phyloP scores from a whole-genome alignment of 2,888 invertebrate genomes.

The Caenorhabditis parvicauda region DNA sequence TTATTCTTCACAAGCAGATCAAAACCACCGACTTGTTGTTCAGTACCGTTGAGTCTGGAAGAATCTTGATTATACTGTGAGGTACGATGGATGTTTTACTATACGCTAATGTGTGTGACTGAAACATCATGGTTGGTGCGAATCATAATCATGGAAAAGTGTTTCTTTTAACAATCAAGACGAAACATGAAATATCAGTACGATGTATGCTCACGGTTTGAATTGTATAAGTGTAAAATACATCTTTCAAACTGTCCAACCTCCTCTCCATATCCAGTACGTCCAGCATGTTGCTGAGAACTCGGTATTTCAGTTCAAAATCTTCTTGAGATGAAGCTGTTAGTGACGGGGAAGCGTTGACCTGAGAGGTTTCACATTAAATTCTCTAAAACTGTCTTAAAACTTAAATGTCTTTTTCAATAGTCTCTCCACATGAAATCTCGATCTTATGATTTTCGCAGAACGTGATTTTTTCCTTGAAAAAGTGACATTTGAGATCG shows the following conservation, averaged over 20 bases:
- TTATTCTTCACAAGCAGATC: conserved; percentile 69
- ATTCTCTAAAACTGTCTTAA: no score
- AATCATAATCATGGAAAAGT: no score
- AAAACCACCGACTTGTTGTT: conserved; percentile 70
- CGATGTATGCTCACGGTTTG: conserved; percentile 7
- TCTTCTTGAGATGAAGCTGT: conserved; percentile 71
- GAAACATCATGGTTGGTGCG: neutral
- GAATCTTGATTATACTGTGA: no score
- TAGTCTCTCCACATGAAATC: neutral
- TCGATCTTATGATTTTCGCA: neutral
- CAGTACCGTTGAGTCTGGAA: conserved; percentile 67
- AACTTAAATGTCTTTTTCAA: neutral
- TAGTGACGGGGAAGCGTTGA: conserved; percentile 70
- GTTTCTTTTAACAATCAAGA: no score
- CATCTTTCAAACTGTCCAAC: conserved; percentile 31
- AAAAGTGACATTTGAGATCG: no score
- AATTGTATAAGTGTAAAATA: neutral
- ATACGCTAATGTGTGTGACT: no score
- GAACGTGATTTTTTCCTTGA: no score
- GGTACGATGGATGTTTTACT: no score
- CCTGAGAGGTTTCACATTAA: no score
- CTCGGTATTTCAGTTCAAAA: conserved; percentile 69
- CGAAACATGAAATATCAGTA: neutral
- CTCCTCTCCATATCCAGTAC: conserved; percentile 69
- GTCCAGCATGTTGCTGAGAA: conserved; percentile 70